Evolutionary conservation across 2,888 invertebrate genomes (phyloP), one percentile per base, ranked within the genome.

Genomic region (Cordilura impudica): DNA sequence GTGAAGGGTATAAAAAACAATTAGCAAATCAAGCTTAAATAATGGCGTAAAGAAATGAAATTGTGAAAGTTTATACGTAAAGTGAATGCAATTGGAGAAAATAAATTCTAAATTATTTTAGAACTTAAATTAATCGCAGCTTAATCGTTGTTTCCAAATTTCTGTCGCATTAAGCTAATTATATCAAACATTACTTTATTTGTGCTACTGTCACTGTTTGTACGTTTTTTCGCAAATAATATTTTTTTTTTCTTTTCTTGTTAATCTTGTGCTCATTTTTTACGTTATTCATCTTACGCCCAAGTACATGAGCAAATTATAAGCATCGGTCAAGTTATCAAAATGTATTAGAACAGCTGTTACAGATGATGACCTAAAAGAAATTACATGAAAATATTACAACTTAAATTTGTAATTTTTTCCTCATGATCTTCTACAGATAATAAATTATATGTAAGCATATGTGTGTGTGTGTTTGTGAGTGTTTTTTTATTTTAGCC

Each of bases 281-380:
- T 18, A 61, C 63, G 31, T 47, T 47, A 54, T 56, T 23, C 54
- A 56, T 61, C 23, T 61, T 45, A 58, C 51, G 39, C 65, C 39
- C 26, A 16, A 65, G 39, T 49, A 61, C 61, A 63, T 72, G 45
- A 45, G 49, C 53, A 61, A 53, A 65, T 8, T 66, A 39, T 6
- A 54, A 58, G 18, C 49, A 19, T n/a, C 31, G 53, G 14, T 39
- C 63, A 58, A 51, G 29, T 18, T 16, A 47, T 23, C 21, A 56
- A 67, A 45, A 47, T 69, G 31, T 51, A 58, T 53, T 26, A 65
- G 31, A 70, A 70, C 78, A 74, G 70, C 78, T 78, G 78, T 74
- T 78, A 66, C 51, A 47, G 26, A 53, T 60, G 26, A 47, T 56
- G 10, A 26, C 21, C 18, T 21, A 47, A 10, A 51, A 45, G 8